Base-by-base conservation (phyloP, 2,888 invertebrate species). In the Harpalus rufipes region DNA sequence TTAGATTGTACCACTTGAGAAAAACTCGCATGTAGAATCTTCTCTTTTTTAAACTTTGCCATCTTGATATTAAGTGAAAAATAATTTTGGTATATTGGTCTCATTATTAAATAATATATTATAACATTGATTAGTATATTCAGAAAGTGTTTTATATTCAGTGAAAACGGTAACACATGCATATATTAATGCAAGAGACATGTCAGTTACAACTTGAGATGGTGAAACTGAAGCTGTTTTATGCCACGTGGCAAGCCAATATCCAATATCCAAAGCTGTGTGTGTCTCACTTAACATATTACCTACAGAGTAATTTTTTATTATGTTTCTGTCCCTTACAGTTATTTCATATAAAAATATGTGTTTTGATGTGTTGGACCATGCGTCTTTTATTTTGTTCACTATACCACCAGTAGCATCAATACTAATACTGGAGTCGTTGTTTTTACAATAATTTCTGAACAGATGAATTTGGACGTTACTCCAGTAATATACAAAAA, bases 1-100 rank as follows among this genome's bases (percentile, higher is more conserved):
- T 7, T 80, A 32, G 79, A 85, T 85, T 85, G n/a, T 79, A 85
- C 51, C 18, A 80, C 7, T 85, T 85, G 85, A n/a, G 79, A n/a
- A 85, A 63, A 44, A 56, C 39, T 63, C 63, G 21, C 44, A 85
- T 51, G 39, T 85, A 85, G 58, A 85, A 85, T 39, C 44, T 58
- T 44, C 74, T 63, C 1, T 81, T 85, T 74, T 85, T 85, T 18
- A 85, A 85, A 25, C 81, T 51, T 18, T 14, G 3, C 68, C 81
- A 81, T 21, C 74, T 59, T 16, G 81, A 65, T 18, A 58, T 58
- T 16, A 79, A 25, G 7, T 79, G 51, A 79, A 21, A 58, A 18
- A 79, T 21, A 58, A 79, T 56, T 58, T 21, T 79, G 39, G 18
- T 8, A 56, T 56, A 79, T 18, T 56, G 12, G 6, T n/a, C 58